A percentile compares a stretch with the other conserved stretches of the same genome.
Conservation (phyloP, 2,113 vertebrate species). For the Myiagra hebetior region DNA sequence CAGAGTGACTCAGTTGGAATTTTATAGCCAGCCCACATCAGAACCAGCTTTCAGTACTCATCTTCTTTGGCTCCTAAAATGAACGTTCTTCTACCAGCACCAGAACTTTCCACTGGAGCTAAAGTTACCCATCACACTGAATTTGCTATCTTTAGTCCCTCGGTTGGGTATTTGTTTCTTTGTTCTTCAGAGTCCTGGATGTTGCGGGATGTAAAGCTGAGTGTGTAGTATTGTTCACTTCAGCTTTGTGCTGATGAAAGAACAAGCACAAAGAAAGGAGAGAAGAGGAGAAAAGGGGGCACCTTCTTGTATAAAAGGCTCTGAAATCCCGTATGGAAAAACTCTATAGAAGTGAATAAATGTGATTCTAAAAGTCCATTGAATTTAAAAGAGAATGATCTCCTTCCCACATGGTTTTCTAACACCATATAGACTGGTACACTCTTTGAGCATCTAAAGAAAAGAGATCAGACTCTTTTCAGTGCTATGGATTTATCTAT, state of each 20-base stretch:
- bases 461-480: slow-evolving; percentile 15
- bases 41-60: not conserved
- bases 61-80: not conserved
- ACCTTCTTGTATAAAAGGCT: slow-evolving; percentile 2
- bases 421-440: not conserved
- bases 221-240: slow-evolving; percentile 28
- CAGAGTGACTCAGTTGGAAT: not conserved
- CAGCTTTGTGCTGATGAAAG: slow-evolving; percentile 47
- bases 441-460: not conserved
- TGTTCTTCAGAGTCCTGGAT: slow-evolving; percentile 1
- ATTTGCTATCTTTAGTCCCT: not conserved
- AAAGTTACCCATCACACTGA: not conserved
- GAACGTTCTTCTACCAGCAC: not conserved
- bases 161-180: not conserved
- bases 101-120: not conserved
- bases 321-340: slow-evolving; percentile 38
- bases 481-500: slow-evolving; percentile 11
- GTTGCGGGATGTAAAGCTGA: not conserved
- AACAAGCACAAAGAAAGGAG: slow-evolving; percentile 5
- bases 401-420: slow-evolving; percentile 19
- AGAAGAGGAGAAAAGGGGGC: slow-evolving; percentile 15
- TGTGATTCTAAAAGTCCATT: slow-evolving; percentile 40
- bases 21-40: not conserved
- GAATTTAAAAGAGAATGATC: slow-evolving; percentile 33
- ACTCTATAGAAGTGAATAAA: slow-evolving; percentile 13